Base-by-base conservation (phyloP, 2,113 vertebrate species). In the Calypte anna region DNA sequence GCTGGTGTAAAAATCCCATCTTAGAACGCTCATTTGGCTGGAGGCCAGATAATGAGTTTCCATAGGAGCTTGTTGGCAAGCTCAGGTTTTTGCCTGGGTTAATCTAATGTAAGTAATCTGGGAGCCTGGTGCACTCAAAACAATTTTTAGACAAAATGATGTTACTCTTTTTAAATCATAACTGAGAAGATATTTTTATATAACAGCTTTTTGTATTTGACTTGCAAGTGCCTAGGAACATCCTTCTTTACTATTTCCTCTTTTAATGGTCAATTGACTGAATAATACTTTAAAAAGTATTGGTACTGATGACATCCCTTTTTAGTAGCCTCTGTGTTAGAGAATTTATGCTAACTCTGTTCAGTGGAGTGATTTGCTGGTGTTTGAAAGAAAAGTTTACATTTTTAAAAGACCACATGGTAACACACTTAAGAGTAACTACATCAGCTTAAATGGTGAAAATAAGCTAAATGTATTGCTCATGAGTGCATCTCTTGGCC, bases 21-120 rank as follows among this genome's bases (percentile, higher is more conserved):
- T 94, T 90, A 62, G 51, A 93, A 58, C 0, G 10, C 2, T 0
- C 14, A 9, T 86, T 95, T 93, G 92, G 80, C 55, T 75, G n/a
- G 43, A 86, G 44, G 53, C 94, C 80, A 81, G 81, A 19, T 77
- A 57, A 77, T 54, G 75, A 64, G 76, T 91, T 91, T 91, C 89
- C 89, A 14, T 86, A 72, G 68, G 90, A 91, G 79, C 44, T 88
- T 90, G 78, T 94, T 93, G 95, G 93, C 90, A 96, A 95, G 94
- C 79, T 85, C 82, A 62, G 48, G 6, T 91, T 92, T 95, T 92
- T 94, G 70, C 91, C 94, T 73, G 78, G 81, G 81, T 86, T 94
- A 86, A 92, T 90, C 57, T 78, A 80, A 81, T 93, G 72, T 88
- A 93, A 93, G 90, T 87, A 93, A 74, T 95, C 68, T 64, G n/a